These are phyloP conservation scores for Bathynomus jamesi DNA, from an alignment of 1,140 invertebrate genomes.

Conservation along the genomic window DNA sequence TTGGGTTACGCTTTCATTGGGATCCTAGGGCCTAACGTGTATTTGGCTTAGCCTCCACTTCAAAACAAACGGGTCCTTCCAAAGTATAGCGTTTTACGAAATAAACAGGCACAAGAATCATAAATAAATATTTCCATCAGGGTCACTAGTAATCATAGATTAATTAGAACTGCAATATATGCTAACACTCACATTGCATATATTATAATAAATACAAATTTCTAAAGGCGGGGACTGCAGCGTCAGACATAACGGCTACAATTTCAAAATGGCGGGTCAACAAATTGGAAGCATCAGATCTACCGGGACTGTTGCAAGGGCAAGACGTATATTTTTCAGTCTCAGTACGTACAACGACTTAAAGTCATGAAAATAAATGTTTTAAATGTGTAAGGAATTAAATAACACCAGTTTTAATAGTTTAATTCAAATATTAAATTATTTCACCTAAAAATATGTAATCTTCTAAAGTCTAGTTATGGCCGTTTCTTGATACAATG, in stretches of 20 bases:
- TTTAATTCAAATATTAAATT: too few species aligned
- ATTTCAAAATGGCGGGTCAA: background rate
- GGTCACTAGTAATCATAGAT: background rate
- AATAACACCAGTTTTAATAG: too few species aligned
- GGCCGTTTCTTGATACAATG: too few species aligned
- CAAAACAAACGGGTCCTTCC: background rate
- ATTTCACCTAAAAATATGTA: too few species aligned
- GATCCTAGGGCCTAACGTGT: background rate
- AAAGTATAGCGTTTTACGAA: background rate
- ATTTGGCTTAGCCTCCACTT: background rate
- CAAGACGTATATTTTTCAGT: background rate
- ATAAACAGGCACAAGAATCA: background rate
- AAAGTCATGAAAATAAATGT: background rate
- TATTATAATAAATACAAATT: background rate
- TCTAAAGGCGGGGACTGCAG: background rate
- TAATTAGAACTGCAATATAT: background rate
- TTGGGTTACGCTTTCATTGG: background rate
- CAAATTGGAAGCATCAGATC: background rate
- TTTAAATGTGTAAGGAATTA: background rate
- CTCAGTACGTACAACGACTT: background rate
- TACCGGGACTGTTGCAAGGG: background rate
- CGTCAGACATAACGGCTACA: background rate
- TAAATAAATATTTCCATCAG: background rate
- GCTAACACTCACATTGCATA: background rate
- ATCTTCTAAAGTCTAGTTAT: background rate